A percentile compares a stretch with the other conserved stretches of the same genome.
These are phyloP conservation scores for Bos javanicus DNA, from an alignment of 2,113 vertebrate genomes.

Conservation along the genomic window DNA sequence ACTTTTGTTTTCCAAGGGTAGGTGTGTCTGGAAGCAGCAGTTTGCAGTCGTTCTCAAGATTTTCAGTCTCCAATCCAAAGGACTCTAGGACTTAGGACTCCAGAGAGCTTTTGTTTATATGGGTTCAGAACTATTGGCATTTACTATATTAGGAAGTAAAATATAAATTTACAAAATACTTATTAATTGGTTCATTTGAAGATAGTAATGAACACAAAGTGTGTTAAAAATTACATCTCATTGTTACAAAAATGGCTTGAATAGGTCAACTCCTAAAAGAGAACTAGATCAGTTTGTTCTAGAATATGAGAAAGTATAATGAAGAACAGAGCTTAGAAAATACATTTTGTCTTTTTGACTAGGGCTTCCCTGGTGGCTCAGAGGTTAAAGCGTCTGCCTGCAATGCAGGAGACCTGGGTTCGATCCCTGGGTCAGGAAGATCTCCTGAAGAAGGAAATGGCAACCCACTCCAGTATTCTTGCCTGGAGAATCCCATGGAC, in stretches of 20 bases:
- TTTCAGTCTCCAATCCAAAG: neutral
- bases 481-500: too few species aligned
- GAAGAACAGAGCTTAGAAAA: neutral
- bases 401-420: too few species aligned
- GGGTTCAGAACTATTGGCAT: neutral
- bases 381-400: too few species aligned
- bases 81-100: neutral
- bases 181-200: neutral
- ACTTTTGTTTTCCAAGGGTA: neutral
- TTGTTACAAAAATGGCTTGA: neutral
- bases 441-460: too few species aligned
- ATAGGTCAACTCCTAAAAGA: neutral
- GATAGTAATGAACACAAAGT: neutral
- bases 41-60: neutral
- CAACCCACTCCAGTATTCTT: too few species aligned
- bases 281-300: neutral
- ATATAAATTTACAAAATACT: neutral
- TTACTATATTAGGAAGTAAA: neutral
- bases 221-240: neutral
- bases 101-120: neutral
- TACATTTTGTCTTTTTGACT: neutral
- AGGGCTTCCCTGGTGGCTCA: too few species aligned
- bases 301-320: neutral
- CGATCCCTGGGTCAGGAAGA: too few species aligned
- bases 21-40: neutral